Base-by-base conservation (phyloP, 2,113 vertebrate genomes). In the Sapayoa aenigma region DNA sequence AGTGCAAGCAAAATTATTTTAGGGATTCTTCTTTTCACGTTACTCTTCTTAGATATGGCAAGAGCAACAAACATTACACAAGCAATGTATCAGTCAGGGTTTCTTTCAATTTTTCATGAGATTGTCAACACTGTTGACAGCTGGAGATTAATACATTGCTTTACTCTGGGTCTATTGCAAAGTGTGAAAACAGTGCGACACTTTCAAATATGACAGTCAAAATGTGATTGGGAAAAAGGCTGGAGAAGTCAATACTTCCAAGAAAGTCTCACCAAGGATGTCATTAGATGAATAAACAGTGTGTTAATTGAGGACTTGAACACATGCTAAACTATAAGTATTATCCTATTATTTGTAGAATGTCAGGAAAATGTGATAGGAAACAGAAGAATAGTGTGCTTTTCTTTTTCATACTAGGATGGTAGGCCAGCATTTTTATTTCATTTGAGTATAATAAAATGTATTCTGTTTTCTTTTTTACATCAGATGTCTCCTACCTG, bases 61-160 rank as follows among this genome's bases (percentile, higher is more conserved):
- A 77, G 35, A 83, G n/a, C 53, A 92, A 79, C 44, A 88, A 60
- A n/a, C 33, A 19, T 47, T 75, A 67, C 3, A 6, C n/a, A 73
- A 58, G 65, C 68, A 19, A 23, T 67, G 30, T 46, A 93, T 89
- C 77, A 77, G 35, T 62, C 33, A 42, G 20, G 30, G 21, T 3
- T 52, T 60, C 68, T 85, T 83, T 87, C 44, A 93, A 13, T 96
- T 95, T 94, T 85, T 94, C 74, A 82, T 94, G 60, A 91, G 52
- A 17, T 79, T 82, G 78, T 89, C 92, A 95, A 27, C 69, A 52
- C 78, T 81, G 87, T 79, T 95, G 92, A 75, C 74, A 89, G 93
- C 8, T 52, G 84, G 74, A 95, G 69, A 82, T 68, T 68, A 94
- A 89, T 94, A 89, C 22, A 68, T 65, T 42, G 47, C 82, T 90